These are phyloP conservation scores for Suillia variegata DNA, from an alignment of 2,888 invertebrate genomes.

Conservation along the genomic window DNA sequence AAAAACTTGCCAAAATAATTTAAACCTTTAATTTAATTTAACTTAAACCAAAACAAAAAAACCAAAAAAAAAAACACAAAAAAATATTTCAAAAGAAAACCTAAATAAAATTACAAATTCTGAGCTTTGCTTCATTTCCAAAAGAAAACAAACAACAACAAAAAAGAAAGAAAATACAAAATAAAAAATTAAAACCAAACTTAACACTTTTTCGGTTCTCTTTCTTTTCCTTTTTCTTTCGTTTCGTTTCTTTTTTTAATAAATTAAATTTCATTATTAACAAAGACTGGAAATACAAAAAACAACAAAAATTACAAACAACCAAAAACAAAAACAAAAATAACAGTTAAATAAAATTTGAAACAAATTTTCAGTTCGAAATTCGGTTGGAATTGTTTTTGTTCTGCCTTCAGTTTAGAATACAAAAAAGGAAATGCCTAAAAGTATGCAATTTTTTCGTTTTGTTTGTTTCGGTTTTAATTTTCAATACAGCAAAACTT, in stretches of 20 bases:
- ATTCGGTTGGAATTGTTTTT: no score
- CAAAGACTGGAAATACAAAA: slow-evolving; percentile 25
- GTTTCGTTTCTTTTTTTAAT: not conserved
- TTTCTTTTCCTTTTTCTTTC: not conserved
- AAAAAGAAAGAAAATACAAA: slow-evolving; percentile 25
- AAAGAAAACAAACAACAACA: slow-evolving; percentile 19
- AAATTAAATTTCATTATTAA: slow-evolving; percentile 12
- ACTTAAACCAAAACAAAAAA: slow-evolving; percentile 14
- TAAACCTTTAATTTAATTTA: slow-evolving; percentile 15
- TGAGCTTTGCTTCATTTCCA: slow-evolving; percentile 19
- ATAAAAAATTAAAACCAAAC: slow-evolving; percentile 30
- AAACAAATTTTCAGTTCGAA: no score
- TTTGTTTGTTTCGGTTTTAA: no score
- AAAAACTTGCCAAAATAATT: slow-evolving; percentile 19
- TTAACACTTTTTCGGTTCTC: slow-evolving; percentile 14
- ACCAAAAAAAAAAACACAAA: slow-evolving; percentile 14
- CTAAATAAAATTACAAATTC: slow-evolving; percentile 12
- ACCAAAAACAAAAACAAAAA: slow-evolving; percentile 29
- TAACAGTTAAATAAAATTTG: no score
- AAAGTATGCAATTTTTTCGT: not conserved
- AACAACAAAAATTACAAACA: slow-evolving; percentile 23
- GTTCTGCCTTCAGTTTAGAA: no score
- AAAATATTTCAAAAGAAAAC: no score
- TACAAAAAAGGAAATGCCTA: not conserved
- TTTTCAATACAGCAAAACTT: not conserved